Conservation (phyloP, 2,113 vertebrate species). For the Thamnaconus septentrionalis region DNA sequence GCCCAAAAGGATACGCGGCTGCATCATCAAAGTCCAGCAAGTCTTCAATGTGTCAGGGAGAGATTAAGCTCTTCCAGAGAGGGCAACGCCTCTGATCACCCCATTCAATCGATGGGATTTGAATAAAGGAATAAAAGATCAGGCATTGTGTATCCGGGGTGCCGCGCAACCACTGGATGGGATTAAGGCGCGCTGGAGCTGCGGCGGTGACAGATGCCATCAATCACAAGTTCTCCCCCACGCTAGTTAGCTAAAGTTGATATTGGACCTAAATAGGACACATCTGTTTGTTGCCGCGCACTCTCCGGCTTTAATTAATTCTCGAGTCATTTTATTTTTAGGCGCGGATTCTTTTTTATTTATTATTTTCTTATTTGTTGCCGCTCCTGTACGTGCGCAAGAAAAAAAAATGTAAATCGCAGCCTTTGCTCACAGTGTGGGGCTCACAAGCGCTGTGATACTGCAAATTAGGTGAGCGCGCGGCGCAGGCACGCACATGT, state of each 20-base stretch:
- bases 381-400: slow-evolving; percentile 74
- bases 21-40: slow-evolving; percentile 81
- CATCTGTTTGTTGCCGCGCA: slow-evolving; percentile 81
- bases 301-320: slow-evolving; percentile 81
- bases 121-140: slow-evolving; percentile 78
- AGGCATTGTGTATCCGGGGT: slow-evolving; percentile 67
- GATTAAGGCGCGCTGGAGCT: slow-evolving; percentile 67
- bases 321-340: slow-evolving; percentile 84
- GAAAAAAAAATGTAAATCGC: slow-evolving; percentile 75
- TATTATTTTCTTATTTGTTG: slow-evolving; percentile 66
- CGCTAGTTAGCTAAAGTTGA: slow-evolving; percentile 79
- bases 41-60: slow-evolving; percentile 76
- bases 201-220: slow-evolving; percentile 74
- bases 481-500: slow-evolving; percentile 6
- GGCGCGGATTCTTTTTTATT: slow-evolving; percentile 46
- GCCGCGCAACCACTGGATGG: slow-evolving; percentile 63
- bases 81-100: slow-evolving; percentile 80
- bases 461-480: slow-evolving; percentile 55
- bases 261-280: slow-evolving; percentile 83
- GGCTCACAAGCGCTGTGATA: slow-evolving; percentile 60
- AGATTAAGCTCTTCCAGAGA: slow-evolving; percentile 77
- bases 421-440: slow-evolving; percentile 73
- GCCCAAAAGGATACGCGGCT: slow-evolving; percentile 77
- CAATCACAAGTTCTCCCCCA: slow-evolving; percentile 76
- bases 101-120: slow-evolving; percentile 78